Conservation (phyloP, 2,113 vertebrate species). For the Pantherophis guttatus region DNA sequence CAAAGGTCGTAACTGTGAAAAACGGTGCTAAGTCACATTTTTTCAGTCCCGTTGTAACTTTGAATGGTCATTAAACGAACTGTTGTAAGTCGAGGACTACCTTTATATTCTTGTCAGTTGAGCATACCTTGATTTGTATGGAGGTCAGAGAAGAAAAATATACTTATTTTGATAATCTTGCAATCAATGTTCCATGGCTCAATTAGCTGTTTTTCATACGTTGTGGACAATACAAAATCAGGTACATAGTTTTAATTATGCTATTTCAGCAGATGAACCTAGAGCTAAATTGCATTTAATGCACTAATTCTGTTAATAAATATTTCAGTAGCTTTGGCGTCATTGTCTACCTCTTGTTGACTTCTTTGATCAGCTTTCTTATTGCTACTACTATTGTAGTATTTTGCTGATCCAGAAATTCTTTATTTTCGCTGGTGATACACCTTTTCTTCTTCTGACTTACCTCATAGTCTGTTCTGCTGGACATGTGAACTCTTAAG, state of each 20-base stretch:
- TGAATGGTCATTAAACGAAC: too few species aligned
- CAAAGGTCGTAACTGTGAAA: too few species aligned
- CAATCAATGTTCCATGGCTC: background rate
- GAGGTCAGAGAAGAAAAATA: background rate
- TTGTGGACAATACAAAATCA: constrained; percentile 32
- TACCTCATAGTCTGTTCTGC: background rate
- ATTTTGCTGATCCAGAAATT: constrained; percentile 39
- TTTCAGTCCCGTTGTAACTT: too few species aligned
- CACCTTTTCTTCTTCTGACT: background rate
- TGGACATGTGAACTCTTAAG: background rate
- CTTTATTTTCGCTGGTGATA: constrained; percentile 15
- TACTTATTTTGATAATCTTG: background rate
- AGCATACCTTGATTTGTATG: background rate
- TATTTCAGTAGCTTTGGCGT: constrained; percentile 35
- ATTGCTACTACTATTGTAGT: constrained; percentile 9
- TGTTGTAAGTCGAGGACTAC: too few species aligned
- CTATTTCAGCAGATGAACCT: constrained; percentile 10
- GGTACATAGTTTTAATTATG: constrained; percentile 43
- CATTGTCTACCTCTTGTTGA: background rate
- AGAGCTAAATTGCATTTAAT: constrained; percentile 44
- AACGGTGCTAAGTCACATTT: too few species aligned
- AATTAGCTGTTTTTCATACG: constrained; percentile 1
- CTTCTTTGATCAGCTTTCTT: constrained; percentile 22
- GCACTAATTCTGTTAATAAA: constrained; percentile 48
- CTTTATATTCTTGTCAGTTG: background rate